Base-by-base conservation (phyloP, 2,888 invertebrate species). In the Agelastica alni region DNA sequence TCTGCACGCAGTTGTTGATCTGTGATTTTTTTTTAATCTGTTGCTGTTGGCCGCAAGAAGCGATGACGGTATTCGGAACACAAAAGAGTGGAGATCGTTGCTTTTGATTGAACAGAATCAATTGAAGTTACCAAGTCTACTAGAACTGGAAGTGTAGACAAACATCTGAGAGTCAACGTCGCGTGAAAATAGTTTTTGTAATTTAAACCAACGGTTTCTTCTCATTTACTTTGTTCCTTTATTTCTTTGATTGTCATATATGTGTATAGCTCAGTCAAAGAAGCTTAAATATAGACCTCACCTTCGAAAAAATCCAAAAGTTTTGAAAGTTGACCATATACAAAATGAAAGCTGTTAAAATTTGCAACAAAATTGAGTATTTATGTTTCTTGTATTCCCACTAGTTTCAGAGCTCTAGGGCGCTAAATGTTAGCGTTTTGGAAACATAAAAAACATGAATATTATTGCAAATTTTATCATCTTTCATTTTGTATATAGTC, bases 1-100 rank as follows among this genome's bases (percentile, higher is more conserved):
- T 34, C 45, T 45, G 45, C 45, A 45, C 45, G 34, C 45, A 45
- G 32, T 32, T 31, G 20, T 45, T 34, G 45, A 28, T 45, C 22
- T 39, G 20, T 20, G 18, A 12, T 39, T 39, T 39, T 39, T 37
- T 37, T 37, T 20, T 20, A 39, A 39, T 17, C 20, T 20, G 20
- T 20, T 39, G 10, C 12, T 36, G 36, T 17, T 17, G 16, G 17
- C 17, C 9, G 17, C 18, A 36, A 36, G 36, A 36, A 39, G 6
- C 37, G 20, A 10, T 16, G 34, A 1, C 34, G 34, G 16, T 34
- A 12, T 20, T 39, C n/a, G 12, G 14, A 20, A n/a, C 37, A 39
- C 37, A 39, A 39, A n/a, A 12, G 37, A 39, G 37, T n/a, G 16
- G 17, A 36, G 36, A 36, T 36, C 36, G n/a, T 36, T 17, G 36